Evolutionary conservation across 2,113 vertebrate genomes (phyloP), one percentile per base, ranked within the genome.

Genomic region (Albula glossodonta): DNA sequence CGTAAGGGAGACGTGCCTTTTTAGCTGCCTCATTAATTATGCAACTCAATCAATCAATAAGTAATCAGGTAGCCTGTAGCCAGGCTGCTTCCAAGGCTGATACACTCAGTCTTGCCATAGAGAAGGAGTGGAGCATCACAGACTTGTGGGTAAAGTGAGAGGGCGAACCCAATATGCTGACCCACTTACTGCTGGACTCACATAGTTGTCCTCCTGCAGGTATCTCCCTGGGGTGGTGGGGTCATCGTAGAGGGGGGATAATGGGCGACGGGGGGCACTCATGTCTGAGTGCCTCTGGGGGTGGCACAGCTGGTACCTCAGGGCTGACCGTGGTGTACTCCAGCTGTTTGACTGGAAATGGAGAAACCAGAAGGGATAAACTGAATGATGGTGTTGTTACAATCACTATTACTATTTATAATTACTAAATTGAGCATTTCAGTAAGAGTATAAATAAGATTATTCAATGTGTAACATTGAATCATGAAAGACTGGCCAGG

Each of bases 211-310:
- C 84, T 93, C 85, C 79, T 93, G 88, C 80, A 92, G 89, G 89
- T 93, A 92, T 89, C 93, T 91, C 85, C 93, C 95, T 0, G 97
- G 97, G 0, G 93, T 93, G 87, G 90, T 94, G 83, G 98, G 97
- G 57, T 96, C 96, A 0, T 96, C 91, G 0, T 96, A 96, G 84
- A 97, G 88, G 0, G 96, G 96, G 0, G 97, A 97, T 82, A 93
- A 88, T 5, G 96, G 93, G 85, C 95, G 94, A 17, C 94, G 88
- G 2, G 90, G 88, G 51, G 91, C 82, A 12, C 94, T 92, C 91
- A 95, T 89, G 81, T 95, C 94, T 0, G 95, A 96, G 91, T 96
- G 94, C 52, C 95, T 92, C 86, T 96, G 95, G 1, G 90, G 84
- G 81, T 66, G 8, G 51, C 89, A 91, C 41, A 91, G 85, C 31